Evolutionary conservation across 1,140 invertebrate species (phyloP).

Genomic region (Lerema accius): DNA sequence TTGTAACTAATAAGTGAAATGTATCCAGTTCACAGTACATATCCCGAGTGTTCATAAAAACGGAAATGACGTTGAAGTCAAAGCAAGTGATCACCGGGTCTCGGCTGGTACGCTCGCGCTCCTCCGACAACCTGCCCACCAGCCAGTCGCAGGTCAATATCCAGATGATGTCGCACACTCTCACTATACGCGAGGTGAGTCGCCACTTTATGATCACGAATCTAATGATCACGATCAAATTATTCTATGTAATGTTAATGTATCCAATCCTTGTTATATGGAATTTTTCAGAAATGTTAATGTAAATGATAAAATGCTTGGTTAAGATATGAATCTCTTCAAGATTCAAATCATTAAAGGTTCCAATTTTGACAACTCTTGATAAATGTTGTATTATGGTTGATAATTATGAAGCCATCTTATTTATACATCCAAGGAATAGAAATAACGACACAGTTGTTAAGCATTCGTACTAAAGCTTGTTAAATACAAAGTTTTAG

Average conservation of each 20-base stretch:
- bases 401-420: background rate
- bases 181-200: constrained; percentile 94
- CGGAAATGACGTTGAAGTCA: constrained; percentile 95
- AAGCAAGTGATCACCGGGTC: constrained; percentile 88
- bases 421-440: background rate
- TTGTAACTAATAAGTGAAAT: too few species aligned
- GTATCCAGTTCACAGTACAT: constrained; percentile 95
- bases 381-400: background rate
- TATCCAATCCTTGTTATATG: background rate
- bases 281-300: background rate
- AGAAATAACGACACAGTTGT: background rate
- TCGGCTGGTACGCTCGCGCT: constrained; percentile 89
- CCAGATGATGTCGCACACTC: constrained; percentile 95
- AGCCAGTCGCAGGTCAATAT: constrained; percentile 96
- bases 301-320: background rate
- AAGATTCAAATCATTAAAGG: too few species aligned
- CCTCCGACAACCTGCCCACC: constrained; percentile 93
- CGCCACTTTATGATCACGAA: background rate
- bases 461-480: background rate
- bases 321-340: too few species aligned
- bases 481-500: background rate
- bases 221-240: background rate
- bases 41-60: constrained; percentile 94
- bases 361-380: too few species aligned
- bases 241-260: background rate